Base-by-base conservation (phyloP, 1,140 invertebrate species). In the Papilio dardanus region DNA sequence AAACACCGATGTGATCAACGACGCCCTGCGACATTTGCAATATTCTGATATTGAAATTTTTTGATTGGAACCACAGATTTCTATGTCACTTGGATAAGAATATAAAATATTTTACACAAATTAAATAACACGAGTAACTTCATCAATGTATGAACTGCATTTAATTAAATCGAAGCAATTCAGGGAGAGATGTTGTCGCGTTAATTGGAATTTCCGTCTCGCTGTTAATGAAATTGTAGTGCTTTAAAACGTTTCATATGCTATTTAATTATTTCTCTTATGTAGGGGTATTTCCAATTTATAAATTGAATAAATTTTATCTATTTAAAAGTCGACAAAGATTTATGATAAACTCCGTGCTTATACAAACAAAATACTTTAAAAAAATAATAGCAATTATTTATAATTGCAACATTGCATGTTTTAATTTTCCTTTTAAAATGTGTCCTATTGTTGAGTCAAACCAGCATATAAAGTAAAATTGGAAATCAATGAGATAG, bases 181-280 rank as follows among this genome's bases (percentile, higher is more conserved):
- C n/a, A 62, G 54, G 4, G 10, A 6, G 54, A 62, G 46, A 50
- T 50, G 46, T 50, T 62, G 54, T 28, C 54, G 54, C 5, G 3
- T 62, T 58, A 62, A 62, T 62, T 62, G 54, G 24, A 62, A 62
- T 62, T 62, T 62, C 54, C 24, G 12, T 8, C 24, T 28, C 24
- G 12, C 1, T 62, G 54, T 28, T 62, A 62, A 62, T 62, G 54
- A 28, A 28, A 62, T 62, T 62, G 54, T 30, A 62, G 10, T 28
- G 54, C 54, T 28, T 28, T 62, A 7, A 28, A 62, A 12, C 10
- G 19, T 62, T 62, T 62, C 21, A 62, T 14, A 58, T 62, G 12
- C 21, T 16, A 62, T 62, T 62, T n/a, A n/a, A n/a, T n/a, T n/a
- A n/a, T n/a, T n/a, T n/a, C n/a, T 62, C 10, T 62, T 62, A 58